Percentiles rank a stretch among this genome's conserved stretches.
Evolutionary conservation across 2,113 vertebrate species (phyloP).

Genomic region (Copsychus sechellarum): DNA sequence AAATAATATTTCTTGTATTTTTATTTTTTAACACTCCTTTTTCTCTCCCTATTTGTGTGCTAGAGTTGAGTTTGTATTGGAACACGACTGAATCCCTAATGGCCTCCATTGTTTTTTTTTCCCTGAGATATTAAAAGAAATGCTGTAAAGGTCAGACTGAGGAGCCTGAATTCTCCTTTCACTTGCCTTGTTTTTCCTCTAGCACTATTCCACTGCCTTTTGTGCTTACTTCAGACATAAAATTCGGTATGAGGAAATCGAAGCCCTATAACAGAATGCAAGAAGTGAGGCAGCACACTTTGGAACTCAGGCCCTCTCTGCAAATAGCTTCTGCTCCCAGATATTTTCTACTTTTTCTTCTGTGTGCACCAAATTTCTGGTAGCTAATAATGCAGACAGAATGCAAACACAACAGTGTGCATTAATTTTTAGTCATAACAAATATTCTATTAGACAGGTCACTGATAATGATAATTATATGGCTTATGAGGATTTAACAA

Average conservation of each 20-base stretch:
- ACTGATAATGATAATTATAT: background rate
- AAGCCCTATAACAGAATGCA: background rate
- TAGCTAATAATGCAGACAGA: background rate
- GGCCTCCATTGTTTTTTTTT: conserved; percentile 31
- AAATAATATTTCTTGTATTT: background rate
- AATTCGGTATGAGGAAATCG: background rate
- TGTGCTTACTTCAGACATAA: background rate
- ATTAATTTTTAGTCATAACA: background rate
- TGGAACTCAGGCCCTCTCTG: background rate
- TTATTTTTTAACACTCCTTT: background rate
- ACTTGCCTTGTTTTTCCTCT: background rate
- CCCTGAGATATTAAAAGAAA: conserved; percentile 14
- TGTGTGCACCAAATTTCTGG: background rate
- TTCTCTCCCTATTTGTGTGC: background rate
- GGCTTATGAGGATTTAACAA: background rate
- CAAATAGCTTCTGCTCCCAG: background rate
- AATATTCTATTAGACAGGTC: background rate
- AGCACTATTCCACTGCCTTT: background rate
- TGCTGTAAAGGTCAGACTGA: conserved; percentile 30
- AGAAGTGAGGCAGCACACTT: background rate
- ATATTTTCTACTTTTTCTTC: background rate
- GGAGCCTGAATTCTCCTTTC: background rate
- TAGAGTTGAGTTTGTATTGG: background rate
- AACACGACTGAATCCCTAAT: background rate
- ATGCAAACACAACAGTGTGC: background rate